These are phyloP conservation scores for Psittacula cyanocephala DNA, from an alignment of 2,113 vertebrate genomes.

Conservation along the genomic window DNA sequence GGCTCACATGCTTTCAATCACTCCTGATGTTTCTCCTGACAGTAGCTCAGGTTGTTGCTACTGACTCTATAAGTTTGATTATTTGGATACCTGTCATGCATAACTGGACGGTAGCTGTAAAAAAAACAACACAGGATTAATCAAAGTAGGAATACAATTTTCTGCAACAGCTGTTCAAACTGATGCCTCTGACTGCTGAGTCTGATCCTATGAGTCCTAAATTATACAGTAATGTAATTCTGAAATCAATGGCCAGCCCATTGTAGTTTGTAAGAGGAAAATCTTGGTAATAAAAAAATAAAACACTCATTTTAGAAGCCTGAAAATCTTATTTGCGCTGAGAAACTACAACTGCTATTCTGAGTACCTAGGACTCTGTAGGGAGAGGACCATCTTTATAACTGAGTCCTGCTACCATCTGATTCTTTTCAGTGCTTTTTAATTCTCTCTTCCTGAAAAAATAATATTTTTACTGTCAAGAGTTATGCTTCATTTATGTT, in stretches of 20 bases:
- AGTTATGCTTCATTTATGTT: background rate
- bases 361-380: background rate
- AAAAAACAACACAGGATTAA: slow-evolving; percentile 65
- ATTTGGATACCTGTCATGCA: slow-evolving; percentile 70
- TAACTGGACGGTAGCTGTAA: slow-evolving; percentile 57
- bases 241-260: slow-evolving; percentile 41
- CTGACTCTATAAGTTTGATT: slow-evolving; percentile 58
- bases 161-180: slow-evolving; percentile 74
- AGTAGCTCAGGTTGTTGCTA: slow-evolving; percentile 59
- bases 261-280: background rate
- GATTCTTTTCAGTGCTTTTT: background rate
- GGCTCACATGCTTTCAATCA: background rate
- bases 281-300: background rate
- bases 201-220: slow-evolving; percentile 64
- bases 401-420: background rate
- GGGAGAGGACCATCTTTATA: background rate
- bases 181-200: slow-evolving; percentile 70
- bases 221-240: slow-evolving; percentile 68
- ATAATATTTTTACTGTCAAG: background rate
- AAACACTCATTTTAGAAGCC: background rate
- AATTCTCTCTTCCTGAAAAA: background rate
- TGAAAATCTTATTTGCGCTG: background rate
- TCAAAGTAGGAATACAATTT: slow-evolving; percentile 76
- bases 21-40: slow-evolving; percentile 66
- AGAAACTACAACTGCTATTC: background rate